phyloP scores from a whole-genome alignment of 2,797 vertebrate species.

The Enteromius mattozi region DNA sequence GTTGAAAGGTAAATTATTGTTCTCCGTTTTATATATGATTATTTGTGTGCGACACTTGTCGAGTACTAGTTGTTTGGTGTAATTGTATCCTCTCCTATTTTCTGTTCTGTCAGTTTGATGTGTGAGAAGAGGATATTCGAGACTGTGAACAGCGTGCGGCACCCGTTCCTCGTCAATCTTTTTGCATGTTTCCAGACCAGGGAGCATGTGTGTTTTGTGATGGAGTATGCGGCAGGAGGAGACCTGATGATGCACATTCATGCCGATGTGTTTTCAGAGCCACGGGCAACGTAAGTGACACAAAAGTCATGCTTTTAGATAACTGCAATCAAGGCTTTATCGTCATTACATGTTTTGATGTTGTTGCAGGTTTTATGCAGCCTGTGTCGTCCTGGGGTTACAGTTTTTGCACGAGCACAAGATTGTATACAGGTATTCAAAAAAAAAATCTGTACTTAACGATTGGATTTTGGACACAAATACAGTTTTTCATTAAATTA shows the following conservation, averaged over 20 bases:
- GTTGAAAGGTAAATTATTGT: constrained; percentile 88
- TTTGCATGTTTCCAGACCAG: constrained; percentile 99
- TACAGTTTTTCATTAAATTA: not conserved
- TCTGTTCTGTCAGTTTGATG: constrained; percentile 83
- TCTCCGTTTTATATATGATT: not conserved
- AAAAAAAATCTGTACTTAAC: not conserved
- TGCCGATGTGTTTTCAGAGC: constrained; percentile 95
- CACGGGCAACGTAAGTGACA: constrained; percentile 90
- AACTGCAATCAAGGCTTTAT: not conserved
- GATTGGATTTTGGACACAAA: not conserved
- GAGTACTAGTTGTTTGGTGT: not conserved
- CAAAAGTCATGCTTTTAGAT: not conserved
- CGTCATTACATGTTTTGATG: not conserved
- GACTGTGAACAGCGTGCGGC: constrained; percentile 97
- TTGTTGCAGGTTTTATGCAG: constrained; percentile 91
- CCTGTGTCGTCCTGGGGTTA: constrained; percentile 94
- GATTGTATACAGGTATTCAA: constrained; percentile 94
- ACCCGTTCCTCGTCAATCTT: constrained; percentile 98
- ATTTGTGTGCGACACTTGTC: not conserved
- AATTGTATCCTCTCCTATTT: not conserved
- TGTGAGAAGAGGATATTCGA: constrained; percentile 99
- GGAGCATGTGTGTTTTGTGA: constrained; percentile 98
- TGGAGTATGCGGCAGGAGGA: constrained; percentile 97
- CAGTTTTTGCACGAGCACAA: constrained; percentile 98
- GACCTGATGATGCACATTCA: constrained; percentile 99